phyloP scores from a whole-genome alignment of 2,888 invertebrate genomes.

The Conistra vaccinii region DNA sequence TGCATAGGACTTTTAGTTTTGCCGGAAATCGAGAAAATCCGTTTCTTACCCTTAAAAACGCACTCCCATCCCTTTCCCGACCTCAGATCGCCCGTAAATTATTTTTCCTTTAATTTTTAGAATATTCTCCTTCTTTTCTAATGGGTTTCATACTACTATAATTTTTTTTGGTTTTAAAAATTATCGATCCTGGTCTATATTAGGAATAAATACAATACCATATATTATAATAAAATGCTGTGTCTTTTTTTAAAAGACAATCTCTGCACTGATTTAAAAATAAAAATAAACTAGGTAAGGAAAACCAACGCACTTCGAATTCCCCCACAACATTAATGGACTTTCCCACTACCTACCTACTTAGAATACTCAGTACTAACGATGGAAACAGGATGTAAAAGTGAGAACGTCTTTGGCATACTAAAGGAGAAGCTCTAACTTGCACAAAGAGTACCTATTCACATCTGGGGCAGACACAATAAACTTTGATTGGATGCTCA shows the following conservation, averaged over 20 bases:
- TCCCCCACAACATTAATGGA: conserved; percentile 44
- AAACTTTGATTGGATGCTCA: conserved; percentile 79
- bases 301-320: conserved; percentile 10
- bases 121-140: too few species aligned
- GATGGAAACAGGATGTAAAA: conserved; percentile 59
- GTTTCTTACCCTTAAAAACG: too few species aligned
- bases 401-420: conserved; percentile 58
- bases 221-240: too few species aligned
- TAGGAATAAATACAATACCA: too few species aligned
- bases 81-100: too few species aligned
- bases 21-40: too few species aligned
- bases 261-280: background rate
- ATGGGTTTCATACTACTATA: too few species aligned
- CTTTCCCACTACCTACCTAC: conserved; percentile 33
- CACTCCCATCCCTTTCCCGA: too few species aligned
- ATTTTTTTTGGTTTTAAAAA: too few species aligned
- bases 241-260: background rate
- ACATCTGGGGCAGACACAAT: conserved; percentile 71
- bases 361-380: conserved; percentile 56
- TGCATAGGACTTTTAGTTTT: too few species aligned
- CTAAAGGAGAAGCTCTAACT: conserved; percentile 45
- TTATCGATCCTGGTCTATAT: too few species aligned
- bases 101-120: too few species aligned
- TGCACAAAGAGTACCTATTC: conserved; percentile 61
- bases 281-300: background rate